phyloP scores from a whole-genome alignment of 2,113 vertebrate species.

The Setophaga coronata region DNA sequence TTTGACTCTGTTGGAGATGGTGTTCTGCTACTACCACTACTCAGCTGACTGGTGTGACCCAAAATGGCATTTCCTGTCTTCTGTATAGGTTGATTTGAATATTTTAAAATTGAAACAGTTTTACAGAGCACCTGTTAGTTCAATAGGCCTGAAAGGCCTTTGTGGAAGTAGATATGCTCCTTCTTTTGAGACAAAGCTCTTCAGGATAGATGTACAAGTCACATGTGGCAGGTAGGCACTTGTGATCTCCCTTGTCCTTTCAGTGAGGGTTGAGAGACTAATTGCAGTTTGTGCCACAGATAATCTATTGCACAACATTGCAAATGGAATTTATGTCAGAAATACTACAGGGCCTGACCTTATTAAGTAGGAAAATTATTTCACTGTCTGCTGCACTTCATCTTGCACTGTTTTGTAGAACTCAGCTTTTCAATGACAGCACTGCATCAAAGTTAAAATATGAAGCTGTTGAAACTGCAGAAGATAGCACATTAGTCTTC shows the following conservation, averaged over 20 bases:
- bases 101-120: not conserved
- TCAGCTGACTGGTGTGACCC: not conserved
- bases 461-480: not conserved
- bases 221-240: not conserved
- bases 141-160: not conserved
- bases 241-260: not conserved
- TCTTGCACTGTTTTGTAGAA: not conserved
- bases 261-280: not conserved
- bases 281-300: not conserved
- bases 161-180: not conserved
- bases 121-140: not conserved
- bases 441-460: not conserved
- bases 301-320: not conserved
- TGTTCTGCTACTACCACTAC: not conserved
- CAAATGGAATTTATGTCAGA: conserved; percentile 6
- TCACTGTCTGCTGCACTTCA: not conserved
- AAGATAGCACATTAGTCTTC: not conserved
- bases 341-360: conserved; percentile 1
- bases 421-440: not conserved
- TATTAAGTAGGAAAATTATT: conserved; percentile 25
- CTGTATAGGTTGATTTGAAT: not conserved
- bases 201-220: not conserved
- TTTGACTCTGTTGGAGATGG: not conserved
- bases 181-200: not conserved
- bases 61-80: not conserved